Base-by-base conservation (phyloP, 2,888 invertebrate genomes). In the Drosophila robusta region DNA sequence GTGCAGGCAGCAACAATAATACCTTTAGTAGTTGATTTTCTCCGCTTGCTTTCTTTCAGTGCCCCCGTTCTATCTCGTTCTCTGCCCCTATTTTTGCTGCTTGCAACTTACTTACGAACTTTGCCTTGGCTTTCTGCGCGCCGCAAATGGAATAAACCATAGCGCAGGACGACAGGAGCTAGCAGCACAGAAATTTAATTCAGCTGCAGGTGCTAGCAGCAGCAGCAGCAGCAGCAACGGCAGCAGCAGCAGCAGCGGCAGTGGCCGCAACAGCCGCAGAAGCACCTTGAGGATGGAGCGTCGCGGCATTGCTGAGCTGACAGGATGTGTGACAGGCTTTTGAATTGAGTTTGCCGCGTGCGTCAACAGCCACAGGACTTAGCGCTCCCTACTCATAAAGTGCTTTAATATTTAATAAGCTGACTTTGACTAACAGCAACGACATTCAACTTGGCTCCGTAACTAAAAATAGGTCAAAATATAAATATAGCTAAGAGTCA, bases 251-350 rank as follows among this genome's bases (percentile, higher is more conserved):
- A 14, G n/a, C 34, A 9, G 24, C 18, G 14, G n/a, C 49, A 32
- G 41, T 22, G 8, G 34, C 56, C 51, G 8, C 45, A 47, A 26
- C 36, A 36, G 46, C 63, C 34, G 44, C 68, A 42, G 52, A 12
- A 8, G 42, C 47, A 55, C 41, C 62, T 62, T 34, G 63, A 62
- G 46, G 2, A 26, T 36, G 36, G 16, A 16, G 12, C 24, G 14
- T 16, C 7, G 46, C 14, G 36, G 46, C 34, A 44, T 46, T 32
- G 24, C 51, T 18, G 29, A 46, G 50, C 29, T 47, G 63, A 56
- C 84, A 75, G 83, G 67, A 87, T 85, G 72, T 88, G 87, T 75
- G 84, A 77, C 87, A 73, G 86, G 65, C 57, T 70, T 80, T 80
- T 76, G 68, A 54, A 76, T 77, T 58, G 62, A 45, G 60, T 66